A percentile compares a stretch with the other conserved stretches of the same genome.
phyloP scores from a whole-genome alignment of 1,140 invertebrate species.

The Holotrichia oblita region DNA sequence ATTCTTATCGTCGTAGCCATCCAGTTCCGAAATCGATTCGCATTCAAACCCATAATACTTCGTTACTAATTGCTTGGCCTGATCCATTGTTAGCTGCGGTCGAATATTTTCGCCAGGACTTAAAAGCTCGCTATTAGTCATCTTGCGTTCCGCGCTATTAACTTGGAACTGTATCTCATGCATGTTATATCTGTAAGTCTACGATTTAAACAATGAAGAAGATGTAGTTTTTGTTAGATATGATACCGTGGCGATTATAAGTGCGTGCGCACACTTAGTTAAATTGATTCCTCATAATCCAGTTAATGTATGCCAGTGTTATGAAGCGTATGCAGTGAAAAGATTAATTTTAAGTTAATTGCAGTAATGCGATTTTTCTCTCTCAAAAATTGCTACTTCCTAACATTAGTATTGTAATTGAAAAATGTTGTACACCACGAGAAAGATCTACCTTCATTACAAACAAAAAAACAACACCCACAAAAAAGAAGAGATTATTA shows the following conservation, averaged over 20 bases:
- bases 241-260: background rate
- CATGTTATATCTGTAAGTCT: background rate
- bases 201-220: too few species aligned
- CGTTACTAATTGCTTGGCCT: constrained; percentile 67
- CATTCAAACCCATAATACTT: constrained; percentile 76
- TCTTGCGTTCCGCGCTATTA: background rate
- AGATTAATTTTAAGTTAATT: too few species aligned
- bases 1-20: constrained; percentile 87
- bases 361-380: too few species aligned
- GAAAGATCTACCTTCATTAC: too few species aligned
- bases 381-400: too few species aligned
- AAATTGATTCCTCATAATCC: background rate
- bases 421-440: too few species aligned
- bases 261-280: constrained; percentile 25
- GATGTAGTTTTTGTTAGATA: too few species aligned
- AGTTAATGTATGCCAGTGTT: background rate
- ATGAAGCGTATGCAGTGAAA: too few species aligned
- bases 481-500: too few species aligned
- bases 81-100: constrained; percentile 66
- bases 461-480: too few species aligned
- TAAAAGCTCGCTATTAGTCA: constrained; percentile 28
- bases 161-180: background rate
- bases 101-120: constrained; percentile 62
- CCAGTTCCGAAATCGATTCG: constrained; percentile 71
- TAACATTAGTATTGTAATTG: too few species aligned